A percentile compares a stretch with the other conserved stretches of the same genome.
Conservation (phyloP, 53 echinoderm and acorn worm genomes). For the Luidia sarsii region DNA sequence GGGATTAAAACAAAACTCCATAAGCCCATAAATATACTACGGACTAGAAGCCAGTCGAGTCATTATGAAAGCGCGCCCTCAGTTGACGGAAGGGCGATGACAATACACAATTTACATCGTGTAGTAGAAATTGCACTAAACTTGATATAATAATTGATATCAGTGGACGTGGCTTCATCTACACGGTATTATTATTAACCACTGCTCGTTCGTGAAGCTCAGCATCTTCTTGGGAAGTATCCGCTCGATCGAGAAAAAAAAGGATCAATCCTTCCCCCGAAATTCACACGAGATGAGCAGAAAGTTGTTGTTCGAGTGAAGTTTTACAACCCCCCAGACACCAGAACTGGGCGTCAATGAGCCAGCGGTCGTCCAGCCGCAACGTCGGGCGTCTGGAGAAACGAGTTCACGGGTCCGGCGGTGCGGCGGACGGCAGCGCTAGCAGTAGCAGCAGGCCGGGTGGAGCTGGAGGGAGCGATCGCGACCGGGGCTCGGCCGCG, state of each 20-base stretch:
- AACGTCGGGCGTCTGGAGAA: slow-evolving; percentile 49
- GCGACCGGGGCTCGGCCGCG: slow-evolving; percentile 40
- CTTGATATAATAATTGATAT: neutral
- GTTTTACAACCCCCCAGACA: slow-evolving; percentile 12
- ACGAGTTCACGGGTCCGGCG: slow-evolving; percentile 34
- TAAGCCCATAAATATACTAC: too few relatives aligned
- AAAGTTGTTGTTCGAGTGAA: neutral
- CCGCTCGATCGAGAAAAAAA: too few relatives aligned
- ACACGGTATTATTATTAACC: too few relatives aligned
- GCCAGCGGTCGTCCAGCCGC: slow-evolving; percentile 52
- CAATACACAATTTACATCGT: neutral
- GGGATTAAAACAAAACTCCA: too few relatives aligned
- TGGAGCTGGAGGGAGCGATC: too few relatives aligned
- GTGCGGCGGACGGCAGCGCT: slow-evolving; percentile 14
- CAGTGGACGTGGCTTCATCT: neutral
- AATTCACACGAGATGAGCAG: neutral
- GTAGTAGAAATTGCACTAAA: neutral
- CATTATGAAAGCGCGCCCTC: slow-evolving; percentile 12
- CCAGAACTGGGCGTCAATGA: slow-evolving; percentile 41
- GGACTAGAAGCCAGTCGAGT: too few relatives aligned
- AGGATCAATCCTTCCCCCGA: neutral
- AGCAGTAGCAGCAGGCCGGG: too few relatives aligned
- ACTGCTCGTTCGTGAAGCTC: too few relatives aligned
- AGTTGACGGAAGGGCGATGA: neutral
- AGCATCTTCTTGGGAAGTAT: too few relatives aligned